phyloP scores from a whole-genome alignment of 2,113 vertebrate genomes.

The Tympanuchus pallidicinctus region DNA sequence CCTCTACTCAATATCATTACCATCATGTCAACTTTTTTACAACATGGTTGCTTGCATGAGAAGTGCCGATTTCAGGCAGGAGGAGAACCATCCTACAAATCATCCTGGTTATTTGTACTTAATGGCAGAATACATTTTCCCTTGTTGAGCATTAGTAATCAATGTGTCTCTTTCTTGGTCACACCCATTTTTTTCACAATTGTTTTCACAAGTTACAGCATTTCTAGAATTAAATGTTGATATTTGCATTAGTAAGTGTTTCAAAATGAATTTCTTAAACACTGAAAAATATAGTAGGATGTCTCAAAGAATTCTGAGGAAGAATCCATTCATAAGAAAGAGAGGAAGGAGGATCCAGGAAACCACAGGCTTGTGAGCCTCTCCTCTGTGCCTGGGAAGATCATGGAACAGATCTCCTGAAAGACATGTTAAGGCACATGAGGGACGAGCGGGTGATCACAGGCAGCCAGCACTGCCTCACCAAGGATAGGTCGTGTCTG shows the following conservation, averaged over 20 bases:
- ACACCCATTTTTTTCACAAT: background rate
- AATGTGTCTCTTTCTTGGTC: background rate
- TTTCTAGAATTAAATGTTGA: background rate
- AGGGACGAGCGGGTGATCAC: too few species aligned
- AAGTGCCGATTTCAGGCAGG: background rate
- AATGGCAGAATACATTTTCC: background rate
- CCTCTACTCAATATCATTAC: background rate
- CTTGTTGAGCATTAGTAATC: background rate
- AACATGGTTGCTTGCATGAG: background rate
- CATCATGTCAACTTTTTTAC: background rate
- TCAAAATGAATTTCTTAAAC: background rate
- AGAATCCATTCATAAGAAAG: background rate
- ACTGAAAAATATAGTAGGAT: background rate
- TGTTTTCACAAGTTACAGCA: background rate
- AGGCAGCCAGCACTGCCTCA: too few species aligned
- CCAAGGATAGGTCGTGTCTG: too few species aligned
- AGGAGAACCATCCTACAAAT: background rate
- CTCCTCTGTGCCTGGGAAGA: too few species aligned
- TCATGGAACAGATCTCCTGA: too few species aligned
- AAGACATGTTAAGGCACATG: too few species aligned
- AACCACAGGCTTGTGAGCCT: too few species aligned
- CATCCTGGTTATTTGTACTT: background rate
- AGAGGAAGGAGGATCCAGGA: too few species aligned
- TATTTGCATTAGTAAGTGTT: background rate
- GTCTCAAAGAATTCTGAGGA: background rate